Percentiles rank a stretch among this genome's conserved stretches.
phyloP scores from a whole-genome alignment of 2,797 vertebrate species.

The Oreochromis grahami region DNA sequence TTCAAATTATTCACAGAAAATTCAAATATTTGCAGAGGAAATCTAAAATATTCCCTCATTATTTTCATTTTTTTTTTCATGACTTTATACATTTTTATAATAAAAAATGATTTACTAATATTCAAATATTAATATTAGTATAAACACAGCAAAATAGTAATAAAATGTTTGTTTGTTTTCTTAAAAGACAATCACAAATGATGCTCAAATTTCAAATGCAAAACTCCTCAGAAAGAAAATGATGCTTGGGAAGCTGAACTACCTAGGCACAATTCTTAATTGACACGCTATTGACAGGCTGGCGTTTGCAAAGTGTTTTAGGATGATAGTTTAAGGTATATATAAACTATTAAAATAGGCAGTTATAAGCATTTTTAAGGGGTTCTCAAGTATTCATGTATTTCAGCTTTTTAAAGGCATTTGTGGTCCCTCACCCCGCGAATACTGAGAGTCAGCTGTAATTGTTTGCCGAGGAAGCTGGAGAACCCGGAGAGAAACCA shows the following conservation, averaged over 20 bases:
- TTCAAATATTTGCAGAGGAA: rapidly evolving
- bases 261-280: rapidly evolving
- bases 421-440: rapidly evolving
- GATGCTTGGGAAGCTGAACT: not conserved
- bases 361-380: not conserved
- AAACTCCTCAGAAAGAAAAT: rapidly evolving
- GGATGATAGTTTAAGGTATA: not conserved
- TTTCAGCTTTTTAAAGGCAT: rapidly evolving
- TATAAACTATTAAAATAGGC: not conserved
- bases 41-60: not conserved
- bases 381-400: not conserved
- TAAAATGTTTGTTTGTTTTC: not conserved
- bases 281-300: not conserved
- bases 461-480: not conserved
- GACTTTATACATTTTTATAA: not conserved
- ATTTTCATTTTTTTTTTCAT: not conserved
- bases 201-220: not conserved
- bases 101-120: not conserved
- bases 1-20: not conserved
- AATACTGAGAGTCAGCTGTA: not conserved
- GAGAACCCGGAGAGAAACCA: not conserved
- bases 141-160: not conserved
- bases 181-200: not conserved
- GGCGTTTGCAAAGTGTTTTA: not conserved
- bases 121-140: not conserved